Conservation (phyloP, 1,140 invertebrate species). For the Drosophila orena region DNA sequence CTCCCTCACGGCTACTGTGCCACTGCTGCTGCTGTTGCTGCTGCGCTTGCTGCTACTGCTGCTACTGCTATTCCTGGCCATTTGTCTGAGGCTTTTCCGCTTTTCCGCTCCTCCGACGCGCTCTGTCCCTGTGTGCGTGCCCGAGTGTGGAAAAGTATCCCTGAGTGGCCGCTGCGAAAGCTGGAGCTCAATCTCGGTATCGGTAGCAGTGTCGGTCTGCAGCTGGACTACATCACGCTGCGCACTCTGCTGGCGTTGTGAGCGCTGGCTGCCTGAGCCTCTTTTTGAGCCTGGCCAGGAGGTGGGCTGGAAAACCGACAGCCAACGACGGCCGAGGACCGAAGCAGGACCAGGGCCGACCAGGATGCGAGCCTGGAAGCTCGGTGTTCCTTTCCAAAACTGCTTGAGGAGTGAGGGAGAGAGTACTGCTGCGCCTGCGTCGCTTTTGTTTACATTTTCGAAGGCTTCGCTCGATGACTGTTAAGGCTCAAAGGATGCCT, state of each 20-base stretch:
- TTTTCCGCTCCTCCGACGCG: slow-evolving; percentile 22
- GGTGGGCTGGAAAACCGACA: slow-evolving; percentile 40
- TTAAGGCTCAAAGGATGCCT: slow-evolving; percentile 45
- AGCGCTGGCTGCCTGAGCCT: slow-evolving; percentile 23
- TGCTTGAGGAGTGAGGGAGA: slow-evolving; percentile 43
- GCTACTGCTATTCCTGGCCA: slow-evolving; percentile 53
- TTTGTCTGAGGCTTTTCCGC: slow-evolving; percentile 54
- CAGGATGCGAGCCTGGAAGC: slow-evolving; percentile 32
- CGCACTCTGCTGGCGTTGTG: slow-evolving; percentile 68
- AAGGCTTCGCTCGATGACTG: slow-evolving; percentile 43
- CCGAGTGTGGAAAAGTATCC: slow-evolving; percentile 68
- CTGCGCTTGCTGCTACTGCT: slow-evolving; percentile 29
- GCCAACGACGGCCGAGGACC: background rate
- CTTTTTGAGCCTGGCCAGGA: slow-evolving; percentile 30
- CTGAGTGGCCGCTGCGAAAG: slow-evolving; percentile 58
- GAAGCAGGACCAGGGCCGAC: background rate
- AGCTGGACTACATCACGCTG: slow-evolving; percentile 62
- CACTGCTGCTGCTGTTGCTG: slow-evolving; percentile 22
- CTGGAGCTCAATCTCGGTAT: slow-evolving; percentile 22
- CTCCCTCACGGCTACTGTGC: slow-evolving; percentile 14
- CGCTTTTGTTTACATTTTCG: slow-evolving; percentile 79
- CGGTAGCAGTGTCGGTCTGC: background rate
- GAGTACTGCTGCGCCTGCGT: slow-evolving; percentile 72
- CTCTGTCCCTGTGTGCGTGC: slow-evolving; percentile 21
- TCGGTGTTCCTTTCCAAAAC: slow-evolving; percentile 23